Base-by-base conservation (phyloP, 2,797 vertebrate genomes). In the Pteronotus mesoamericanus region DNA sequence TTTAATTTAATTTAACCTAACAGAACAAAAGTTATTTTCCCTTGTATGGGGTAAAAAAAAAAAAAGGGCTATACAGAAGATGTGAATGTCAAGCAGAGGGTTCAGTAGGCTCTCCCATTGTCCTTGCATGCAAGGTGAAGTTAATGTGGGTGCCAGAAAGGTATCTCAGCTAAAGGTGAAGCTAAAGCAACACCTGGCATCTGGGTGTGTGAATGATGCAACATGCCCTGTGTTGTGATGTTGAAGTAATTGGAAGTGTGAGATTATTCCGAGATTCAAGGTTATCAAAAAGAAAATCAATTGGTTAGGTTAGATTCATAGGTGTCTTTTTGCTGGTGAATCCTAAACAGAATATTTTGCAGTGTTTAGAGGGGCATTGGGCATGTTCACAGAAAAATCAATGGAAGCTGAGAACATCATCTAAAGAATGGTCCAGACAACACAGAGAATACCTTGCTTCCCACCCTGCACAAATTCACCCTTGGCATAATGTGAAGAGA, bases 1-100 rank as follows among this genome's bases (percentile, higher is more conserved):
- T 83, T 91, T 72, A 39, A 90, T 83, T 91, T 72, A 39, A 90
- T 80, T 57, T 91, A 72, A 86, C 32, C 39, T 78, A 44, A 93
- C 48, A 57, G 1, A 42, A n/a, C 64, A 46, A 64, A 79, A 48
- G 9, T 19, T 68, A 44, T 86, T 66, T 87, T 64, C 19, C 12
- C 22, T 55, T 8, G 29, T 69, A 69, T 75, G 19, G 51, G 3
- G n/a, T n/a, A 78, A 89, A 9, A 83, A 44, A 10, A 37, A 24
- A 18, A 83, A 37, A 10, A 34, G 26, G 18, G n/a, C 14, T 84
- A 68, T 94, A 71, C 44, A 78, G 84, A 57, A 86, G 15, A n/a
- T 68, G 4, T 86, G 26, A 64, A 24, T 37, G 6, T 55, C 71
- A 59, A 66, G 44, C 14, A 83, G 44, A 48, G n/a, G 11, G 12